Evolutionary conservation across 2,113 vertebrate species (phyloP).

Genomic region (Myotis lucifugus): DNA sequence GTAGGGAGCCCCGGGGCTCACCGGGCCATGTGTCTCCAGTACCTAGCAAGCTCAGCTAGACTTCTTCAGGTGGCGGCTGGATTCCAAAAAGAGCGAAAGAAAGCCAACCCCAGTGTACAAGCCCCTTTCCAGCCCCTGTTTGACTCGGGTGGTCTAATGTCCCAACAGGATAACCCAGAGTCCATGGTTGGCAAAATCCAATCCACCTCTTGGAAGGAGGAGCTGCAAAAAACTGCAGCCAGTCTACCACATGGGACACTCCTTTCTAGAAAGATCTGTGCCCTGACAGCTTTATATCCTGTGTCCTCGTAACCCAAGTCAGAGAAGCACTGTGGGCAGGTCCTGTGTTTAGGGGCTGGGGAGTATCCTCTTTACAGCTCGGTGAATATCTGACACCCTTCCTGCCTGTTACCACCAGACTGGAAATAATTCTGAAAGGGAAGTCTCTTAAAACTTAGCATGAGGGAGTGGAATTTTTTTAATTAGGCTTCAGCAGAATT

Average conservation of each 20-base stretch:
- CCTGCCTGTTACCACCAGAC: constrained; percentile 54
- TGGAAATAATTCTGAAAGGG: constrained; percentile 69
- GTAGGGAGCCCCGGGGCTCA: neutral
- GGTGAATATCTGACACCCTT: constrained; percentile 46
- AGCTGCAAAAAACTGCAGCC: neutral
- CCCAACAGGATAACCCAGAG: neutral
- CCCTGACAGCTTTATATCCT: constrained; percentile 17
- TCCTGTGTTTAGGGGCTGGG: neutral
- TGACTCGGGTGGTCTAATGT: neutral
- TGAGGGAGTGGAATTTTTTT: constrained; percentile 73
- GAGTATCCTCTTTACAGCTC: constrained; percentile 6
- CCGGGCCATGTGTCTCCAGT: neutral
- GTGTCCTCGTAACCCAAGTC: constrained; percentile 42
- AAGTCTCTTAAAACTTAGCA: constrained; percentile 68
- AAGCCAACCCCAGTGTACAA: neutral
- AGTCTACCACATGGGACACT: neutral
- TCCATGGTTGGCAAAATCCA: neutral
- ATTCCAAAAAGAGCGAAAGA: neutral
- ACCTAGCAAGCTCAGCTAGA: neutral
- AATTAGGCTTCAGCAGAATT: constrained; percentile 72
- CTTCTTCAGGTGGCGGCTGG: neutral
- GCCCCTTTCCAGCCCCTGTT: neutral
- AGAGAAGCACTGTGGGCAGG: neutral
- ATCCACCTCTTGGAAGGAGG: neutral
- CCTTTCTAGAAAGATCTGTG: constrained; percentile 26